Base-by-base conservation (phyloP, 2,797 vertebrate species). In the Halcyon smyrnensis region DNA sequence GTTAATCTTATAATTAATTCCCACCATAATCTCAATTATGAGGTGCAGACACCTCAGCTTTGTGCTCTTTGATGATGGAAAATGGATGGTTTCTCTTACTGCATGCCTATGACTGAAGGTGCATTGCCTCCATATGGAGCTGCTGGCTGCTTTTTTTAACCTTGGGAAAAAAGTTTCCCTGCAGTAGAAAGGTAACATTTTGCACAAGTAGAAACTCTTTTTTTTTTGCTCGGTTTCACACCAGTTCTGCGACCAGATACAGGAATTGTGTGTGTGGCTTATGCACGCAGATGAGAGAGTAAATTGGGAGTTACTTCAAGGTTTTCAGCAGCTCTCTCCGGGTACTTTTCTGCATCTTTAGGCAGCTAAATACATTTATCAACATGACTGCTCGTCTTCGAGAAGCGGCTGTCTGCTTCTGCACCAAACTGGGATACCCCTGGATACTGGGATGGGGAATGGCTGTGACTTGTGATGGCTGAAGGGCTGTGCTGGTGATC, bases 1-100 rank as follows among this genome's bases (percentile, higher is more conserved):
- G 86, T 87, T 95, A 92, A 92, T 95, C 63, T 91, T 85, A 11
- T 68, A 83, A 95, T 94, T 93, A 92, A 95, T 96, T 95, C 82
- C 62, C 67, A 54, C 46, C 27, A 28, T 89, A 95, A 94, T 96
- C 89, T 92, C 87, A 95, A 67, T 92, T 93, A 96, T 43, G 83
- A 91, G 23, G 82, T 90, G 76, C 84, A 87, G 92, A 51, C 91
- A 88, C 79, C 84, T 95, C 48, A 59, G 57, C 57, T 76, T 91
- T 81, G 76, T 2, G 45, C 64, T 89, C 54, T 70, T 95, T 95
- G 89, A 68, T 12, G 23, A 2, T 62, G 79, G 78, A 77, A 92
- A 95, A 93, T 69, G 81, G 51, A 84, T 91, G 86, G 36, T 73
- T 53, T 64, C n/a, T 83, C 5, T 56, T 94, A 90, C 39, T 86